phyloP scores from a whole-genome alignment of 2,888 invertebrate genomes.

The Macaria notata region DNA sequence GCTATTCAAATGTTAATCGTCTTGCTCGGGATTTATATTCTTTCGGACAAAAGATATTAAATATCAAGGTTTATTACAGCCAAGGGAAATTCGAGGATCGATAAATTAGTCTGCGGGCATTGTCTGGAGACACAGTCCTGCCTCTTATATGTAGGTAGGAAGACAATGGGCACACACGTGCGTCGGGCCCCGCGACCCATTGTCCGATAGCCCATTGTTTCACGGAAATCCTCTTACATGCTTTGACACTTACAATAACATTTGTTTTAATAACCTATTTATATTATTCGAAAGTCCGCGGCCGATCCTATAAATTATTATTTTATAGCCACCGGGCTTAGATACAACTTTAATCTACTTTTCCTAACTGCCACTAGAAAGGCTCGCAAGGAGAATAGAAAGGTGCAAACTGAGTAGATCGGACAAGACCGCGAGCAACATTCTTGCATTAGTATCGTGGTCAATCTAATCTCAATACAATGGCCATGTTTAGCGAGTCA shows the following conservation, averaged over 20 bases:
- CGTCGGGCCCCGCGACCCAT: slow-evolving; percentile 52
- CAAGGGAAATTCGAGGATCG: slow-evolving; percentile 41
- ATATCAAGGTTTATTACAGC: slow-evolving; percentile 27
- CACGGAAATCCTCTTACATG: slow-evolving; percentile 69
- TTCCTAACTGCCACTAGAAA: slow-evolving; percentile 13
- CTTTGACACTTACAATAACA: slow-evolving; percentile 51
- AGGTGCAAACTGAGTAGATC: slow-evolving; percentile 20
- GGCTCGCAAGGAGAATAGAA: slow-evolving; percentile 14
- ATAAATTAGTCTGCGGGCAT: slow-evolving; percentile 40
- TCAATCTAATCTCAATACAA: slow-evolving; percentile 32
- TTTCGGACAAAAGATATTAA: slow-evolving; percentile 25
- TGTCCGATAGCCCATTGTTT: slow-evolving; percentile 72
- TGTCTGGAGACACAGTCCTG: slow-evolving; percentile 41
- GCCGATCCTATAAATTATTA: slow-evolving; percentile 3
- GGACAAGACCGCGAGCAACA: slow-evolving; percentile 1
- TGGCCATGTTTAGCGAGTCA: slow-evolving; percentile 26
- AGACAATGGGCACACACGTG: slow-evolving; percentile 75
- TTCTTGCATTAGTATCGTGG: slow-evolving; percentile 13
- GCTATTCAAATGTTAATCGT: slow-evolving; percentile 27
- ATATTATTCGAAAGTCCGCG: slow-evolving; percentile 15
- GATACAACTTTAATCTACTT: slow-evolving; percentile 12
- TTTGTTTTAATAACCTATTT: slow-evolving; percentile 20
- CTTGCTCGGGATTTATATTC: slow-evolving; percentile 28
- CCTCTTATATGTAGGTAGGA: slow-evolving; percentile 60
- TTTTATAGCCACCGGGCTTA: background rate